Evolutionary conservation across 2,113 vertebrate species (phyloP).

Genomic region (Raja brachyura): DNA sequence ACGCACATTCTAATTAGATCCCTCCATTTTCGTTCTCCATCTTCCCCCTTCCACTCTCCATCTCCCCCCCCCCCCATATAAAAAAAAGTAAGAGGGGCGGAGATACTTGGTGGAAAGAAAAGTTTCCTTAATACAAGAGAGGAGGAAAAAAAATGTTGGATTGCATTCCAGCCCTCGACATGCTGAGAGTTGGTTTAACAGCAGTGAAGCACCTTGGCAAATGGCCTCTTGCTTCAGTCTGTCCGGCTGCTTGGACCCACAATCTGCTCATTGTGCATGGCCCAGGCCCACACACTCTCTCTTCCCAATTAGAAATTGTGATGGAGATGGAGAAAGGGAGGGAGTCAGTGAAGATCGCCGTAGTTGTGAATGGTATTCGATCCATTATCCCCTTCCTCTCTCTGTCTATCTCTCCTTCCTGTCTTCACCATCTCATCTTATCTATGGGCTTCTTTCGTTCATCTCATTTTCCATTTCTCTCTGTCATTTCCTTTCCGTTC

Average conservation of each 20-base stretch:
- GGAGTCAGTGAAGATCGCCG: constrained; percentile 40
- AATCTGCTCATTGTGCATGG: constrained; percentile 75
- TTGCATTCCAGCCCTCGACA: constrained; percentile 51
- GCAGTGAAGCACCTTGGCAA: constrained; percentile 60
- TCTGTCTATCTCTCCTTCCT: background rate
- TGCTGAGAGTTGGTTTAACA: constrained; percentile 52
- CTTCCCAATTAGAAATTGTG: constrained; percentile 70
- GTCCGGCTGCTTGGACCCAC: constrained; percentile 67
- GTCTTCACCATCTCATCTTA: background rate
- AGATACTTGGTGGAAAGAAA: constrained; percentile 50
- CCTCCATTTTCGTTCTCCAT: background rate
- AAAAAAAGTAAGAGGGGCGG: constrained; percentile 37
- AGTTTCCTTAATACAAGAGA: constrained; percentile 51
- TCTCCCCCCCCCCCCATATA: background rate
- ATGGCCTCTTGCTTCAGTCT: constrained; percentile 67
- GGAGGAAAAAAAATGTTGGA: constrained; percentile 44
- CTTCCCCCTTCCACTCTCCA: too few species aligned
- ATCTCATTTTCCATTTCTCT: background rate
- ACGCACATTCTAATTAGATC: constrained; percentile 68
- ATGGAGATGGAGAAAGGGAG: constrained; percentile 47
- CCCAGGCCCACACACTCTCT: constrained; percentile 44
- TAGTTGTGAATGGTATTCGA: constrained; percentile 37
- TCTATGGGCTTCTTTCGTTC: background rate
- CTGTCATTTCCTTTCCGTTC: background rate
- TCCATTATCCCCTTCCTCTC: background rate